phyloP scores from a whole-genome alignment of 2,888 invertebrate genomes.

The Ennomos fuscantarius region DNA sequence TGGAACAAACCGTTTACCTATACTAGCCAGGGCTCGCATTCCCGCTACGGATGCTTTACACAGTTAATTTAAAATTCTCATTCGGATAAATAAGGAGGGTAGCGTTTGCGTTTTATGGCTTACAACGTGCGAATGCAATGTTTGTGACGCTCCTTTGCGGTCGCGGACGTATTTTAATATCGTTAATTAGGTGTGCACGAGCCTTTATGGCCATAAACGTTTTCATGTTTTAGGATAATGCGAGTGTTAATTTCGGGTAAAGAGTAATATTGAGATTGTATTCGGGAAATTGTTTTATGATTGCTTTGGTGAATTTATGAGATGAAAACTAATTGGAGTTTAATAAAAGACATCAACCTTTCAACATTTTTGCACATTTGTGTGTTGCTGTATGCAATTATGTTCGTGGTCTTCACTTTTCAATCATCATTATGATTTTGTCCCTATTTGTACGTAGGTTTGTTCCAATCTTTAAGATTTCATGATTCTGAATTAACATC shows the following conservation, averaged over 20 bases:
- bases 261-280: conserved; percentile 43
- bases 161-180: conserved; percentile 80
- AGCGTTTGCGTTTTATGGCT: conserved; percentile 84
- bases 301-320: conserved; percentile 18
- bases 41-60: conserved; percentile 74
- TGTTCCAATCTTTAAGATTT: too few relatives aligned
- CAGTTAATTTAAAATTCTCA: conserved; percentile 85
- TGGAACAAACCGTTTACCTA: conserved; percentile 55
- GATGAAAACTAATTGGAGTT: conserved; percentile 19
- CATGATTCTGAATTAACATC: too few relatives aligned
- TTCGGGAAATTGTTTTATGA: conserved; percentile 40
- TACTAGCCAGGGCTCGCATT: conserved; percentile 49
- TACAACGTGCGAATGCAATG: conserved; percentile 81
- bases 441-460: too few relatives aligned
- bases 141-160: conserved; percentile 78
- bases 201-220: conserved; percentile 60
- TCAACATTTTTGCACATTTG: conserved; percentile 14
- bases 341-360: conserved; percentile 30
- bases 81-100: conserved; percentile 84
- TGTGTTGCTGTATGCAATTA: background rate
- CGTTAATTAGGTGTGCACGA: conserved; percentile 82
- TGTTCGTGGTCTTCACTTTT: background rate
- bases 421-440: conserved; percentile 1
- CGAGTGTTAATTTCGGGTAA: conserved; percentile 46
- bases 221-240: conserved; percentile 53